phyloP scores from a whole-genome alignment of 2,113 vertebrate species.

The Galeopterus variegatus region DNA sequence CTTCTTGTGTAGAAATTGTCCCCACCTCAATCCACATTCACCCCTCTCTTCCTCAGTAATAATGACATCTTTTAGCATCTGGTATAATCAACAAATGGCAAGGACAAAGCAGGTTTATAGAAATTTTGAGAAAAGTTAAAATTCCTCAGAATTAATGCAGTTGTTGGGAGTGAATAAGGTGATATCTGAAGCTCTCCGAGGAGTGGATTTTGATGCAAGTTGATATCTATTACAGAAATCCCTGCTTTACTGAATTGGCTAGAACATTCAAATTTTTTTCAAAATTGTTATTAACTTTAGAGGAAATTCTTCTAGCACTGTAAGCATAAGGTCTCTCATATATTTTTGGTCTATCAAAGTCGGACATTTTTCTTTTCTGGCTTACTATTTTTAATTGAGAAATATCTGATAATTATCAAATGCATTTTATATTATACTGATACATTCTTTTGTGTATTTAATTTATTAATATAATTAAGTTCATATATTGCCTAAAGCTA shows the following conservation, averaged over 20 bases:
- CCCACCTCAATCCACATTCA: neutral
- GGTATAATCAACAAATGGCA: neutral
- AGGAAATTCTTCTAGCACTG: neutral
- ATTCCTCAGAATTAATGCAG: neutral
- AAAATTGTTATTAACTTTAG: constrained; percentile 31
- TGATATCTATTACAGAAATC: neutral
- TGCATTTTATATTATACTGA: neutral
- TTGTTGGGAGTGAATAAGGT: neutral
- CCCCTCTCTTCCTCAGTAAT: neutral
- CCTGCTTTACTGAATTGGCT: neutral
- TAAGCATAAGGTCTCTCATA: neutral
- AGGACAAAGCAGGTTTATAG: neutral
- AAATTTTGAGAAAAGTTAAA: neutral
- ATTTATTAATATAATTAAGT: neutral
- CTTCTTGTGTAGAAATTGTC: neutral
- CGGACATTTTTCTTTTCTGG: neutral
- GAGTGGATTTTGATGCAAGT: neutral
- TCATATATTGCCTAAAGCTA: neutral
- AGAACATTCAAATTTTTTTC: neutral
- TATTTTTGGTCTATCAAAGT: neutral
- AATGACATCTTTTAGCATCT: neutral
- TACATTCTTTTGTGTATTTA: neutral
- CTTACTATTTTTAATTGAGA: neutral
- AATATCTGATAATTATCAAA: neutral
- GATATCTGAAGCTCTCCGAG: neutral